Evolutionary conservation across 2,113 vertebrate species (phyloP).

Genomic region (Perognathus longimembris): DNA sequence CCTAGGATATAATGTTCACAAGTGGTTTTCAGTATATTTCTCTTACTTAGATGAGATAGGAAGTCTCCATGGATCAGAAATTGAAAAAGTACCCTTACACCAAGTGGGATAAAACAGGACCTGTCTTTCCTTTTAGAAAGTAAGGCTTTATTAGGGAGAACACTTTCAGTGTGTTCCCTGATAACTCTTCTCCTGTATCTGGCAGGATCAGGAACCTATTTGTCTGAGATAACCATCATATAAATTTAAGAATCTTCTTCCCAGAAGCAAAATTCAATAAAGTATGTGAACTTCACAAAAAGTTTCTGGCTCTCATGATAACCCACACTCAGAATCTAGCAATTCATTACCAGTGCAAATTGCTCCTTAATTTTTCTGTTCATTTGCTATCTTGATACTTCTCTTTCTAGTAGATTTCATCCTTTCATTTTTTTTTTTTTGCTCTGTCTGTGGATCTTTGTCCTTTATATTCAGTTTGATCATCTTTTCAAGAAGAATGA

Average conservation of each 20-base stretch:
- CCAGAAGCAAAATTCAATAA: neutral
- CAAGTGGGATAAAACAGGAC: neutral
- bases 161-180: neutral
- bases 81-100: neutral
- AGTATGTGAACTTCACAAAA: neutral
- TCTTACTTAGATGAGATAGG: conserved; percentile 23
- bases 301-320: neutral
- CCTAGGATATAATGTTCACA: neutral
- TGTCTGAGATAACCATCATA: neutral
- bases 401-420: neutral
- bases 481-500: neutral
- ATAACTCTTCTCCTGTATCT: neutral
- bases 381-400: neutral
- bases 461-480: neutral
- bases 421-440: neutral
- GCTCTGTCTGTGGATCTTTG: neutral
- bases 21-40: conserved; percentile 27
- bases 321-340: neutral
- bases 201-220: neutral
- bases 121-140: neutral
- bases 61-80: neutral
- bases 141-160: neutral
- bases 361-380: neutral
- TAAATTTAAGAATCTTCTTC: neutral
- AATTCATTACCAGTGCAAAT: neutral